Percentiles rank a stretch among this genome's conserved stretches.
These are phyloP conservation scores for Rhogogaster chlorosoma DNA, from an alignment of 2,888 invertebrate species.

Conservation along the genomic window DNA sequence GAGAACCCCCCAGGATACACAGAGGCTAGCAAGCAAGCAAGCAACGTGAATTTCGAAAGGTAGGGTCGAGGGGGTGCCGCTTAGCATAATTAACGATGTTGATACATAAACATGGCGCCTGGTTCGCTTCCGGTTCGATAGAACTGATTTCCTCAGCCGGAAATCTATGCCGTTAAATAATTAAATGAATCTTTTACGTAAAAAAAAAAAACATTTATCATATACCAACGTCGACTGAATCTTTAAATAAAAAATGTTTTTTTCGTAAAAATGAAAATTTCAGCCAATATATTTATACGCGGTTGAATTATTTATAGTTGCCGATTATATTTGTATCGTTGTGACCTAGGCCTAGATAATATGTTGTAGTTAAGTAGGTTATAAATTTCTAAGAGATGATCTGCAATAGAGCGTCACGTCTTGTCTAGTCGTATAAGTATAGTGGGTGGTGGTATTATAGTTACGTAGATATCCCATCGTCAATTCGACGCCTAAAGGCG, in stretches of 20 bases:
- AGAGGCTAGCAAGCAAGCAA: background rate
- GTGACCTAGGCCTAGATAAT: constrained; percentile 12
- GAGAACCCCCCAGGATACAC: constrained; percentile 39
- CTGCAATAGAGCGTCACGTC: background rate
- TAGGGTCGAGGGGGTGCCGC: constrained; percentile 43
- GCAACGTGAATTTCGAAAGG: background rate
- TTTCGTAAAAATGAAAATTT: no score
- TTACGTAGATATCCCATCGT: background rate
- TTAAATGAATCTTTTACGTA: background rate
- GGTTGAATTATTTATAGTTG: background rate
- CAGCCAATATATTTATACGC: background rate
- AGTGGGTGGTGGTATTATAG: background rate
- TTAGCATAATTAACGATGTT: constrained; percentile 62
- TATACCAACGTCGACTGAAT: background rate
- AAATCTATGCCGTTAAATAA: constrained; percentile 2
- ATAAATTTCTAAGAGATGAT: background rate
- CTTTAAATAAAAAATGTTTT: background rate
- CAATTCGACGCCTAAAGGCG: constrained; percentile 3
- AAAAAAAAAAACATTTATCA: background rate
- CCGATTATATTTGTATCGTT: background rate
- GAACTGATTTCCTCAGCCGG: constrained; percentile 3
- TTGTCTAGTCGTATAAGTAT: background rate
- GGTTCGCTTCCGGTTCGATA: constrained; percentile 42
- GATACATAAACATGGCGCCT: constrained; percentile 61
- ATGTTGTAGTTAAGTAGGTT: background rate